A percentile compares a stretch with the other conserved stretches of the same genome.
Evolutionary conservation across 35 echinoderm and acorn worm genomes (phyloP).

Genomic region (Heliocidaris erythrogramma): DNA sequence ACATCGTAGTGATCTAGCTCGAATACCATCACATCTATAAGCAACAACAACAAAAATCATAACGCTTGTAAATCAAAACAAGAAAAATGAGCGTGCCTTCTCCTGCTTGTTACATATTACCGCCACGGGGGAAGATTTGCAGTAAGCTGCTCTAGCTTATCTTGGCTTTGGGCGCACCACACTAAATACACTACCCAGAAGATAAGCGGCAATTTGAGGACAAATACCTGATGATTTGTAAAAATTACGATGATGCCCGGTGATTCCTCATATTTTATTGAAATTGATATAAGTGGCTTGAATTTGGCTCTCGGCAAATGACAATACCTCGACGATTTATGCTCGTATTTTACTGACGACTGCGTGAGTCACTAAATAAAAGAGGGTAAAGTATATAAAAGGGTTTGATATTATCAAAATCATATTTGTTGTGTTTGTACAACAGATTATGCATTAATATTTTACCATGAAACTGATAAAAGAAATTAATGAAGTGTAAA

Average conservation of each 20-base stretch:
- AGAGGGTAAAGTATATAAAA: neutral
- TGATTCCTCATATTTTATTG: neutral
- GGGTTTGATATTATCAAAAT: neutral
- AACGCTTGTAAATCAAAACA: neutral
- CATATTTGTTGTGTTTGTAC: neutral
- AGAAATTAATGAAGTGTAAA: neutral
- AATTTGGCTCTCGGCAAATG: neutral
- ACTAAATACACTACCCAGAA: constrained; percentile 6
- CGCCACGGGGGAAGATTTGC: constrained; percentile 27
- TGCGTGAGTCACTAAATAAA: neutral
- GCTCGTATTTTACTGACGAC: neutral
- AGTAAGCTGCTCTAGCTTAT: constrained; percentile 19
- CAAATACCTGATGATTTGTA: constrained; percentile 37
- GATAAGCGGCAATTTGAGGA: constrained; percentile 36
- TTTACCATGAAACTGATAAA: neutral
- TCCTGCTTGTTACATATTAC: constrained; percentile 4
- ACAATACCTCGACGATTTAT: neutral
- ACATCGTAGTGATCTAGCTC: neutral
- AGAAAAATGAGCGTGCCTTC: constrained; percentile 1
- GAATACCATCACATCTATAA: neutral
- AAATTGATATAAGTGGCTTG: neutral
- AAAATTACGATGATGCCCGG: neutral
- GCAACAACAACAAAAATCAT: neutral
- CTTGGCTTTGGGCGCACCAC: constrained; percentile 14
- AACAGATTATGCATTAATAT: neutral